phyloP scores from a whole-genome alignment of 2,797 vertebrate species.

The Smutsia temminckii region DNA sequence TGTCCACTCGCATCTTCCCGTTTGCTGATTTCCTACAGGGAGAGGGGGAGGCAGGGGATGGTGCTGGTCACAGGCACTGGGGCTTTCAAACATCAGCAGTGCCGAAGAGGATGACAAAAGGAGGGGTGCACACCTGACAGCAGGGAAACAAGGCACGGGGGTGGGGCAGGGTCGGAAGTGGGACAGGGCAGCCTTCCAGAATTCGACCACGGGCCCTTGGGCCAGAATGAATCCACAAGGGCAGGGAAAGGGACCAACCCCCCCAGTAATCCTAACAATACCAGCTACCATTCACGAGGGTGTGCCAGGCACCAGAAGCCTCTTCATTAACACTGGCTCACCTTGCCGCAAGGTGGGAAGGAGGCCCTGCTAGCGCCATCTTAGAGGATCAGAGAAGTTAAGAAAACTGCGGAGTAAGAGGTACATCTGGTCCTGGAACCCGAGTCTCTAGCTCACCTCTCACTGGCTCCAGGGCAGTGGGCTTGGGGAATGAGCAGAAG shows the following conservation, averaged over 20 bases:
- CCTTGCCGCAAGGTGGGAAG: neutral
- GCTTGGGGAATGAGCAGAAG: neutral
- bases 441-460: neutral
- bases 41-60: slow-evolving; percentile 84
- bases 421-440: neutral
- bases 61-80: slow-evolving; percentile 71
- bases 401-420: neutral
- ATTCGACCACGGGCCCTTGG: slow-evolving; percentile 50
- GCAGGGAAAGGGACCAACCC: neutral
- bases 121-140: slow-evolving; percentile 13
- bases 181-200: slow-evolving; percentile 51
- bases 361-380: neutral
- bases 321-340: neutral
- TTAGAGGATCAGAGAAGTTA: neutral
- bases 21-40: slow-evolving; percentile 96
- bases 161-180: neutral
- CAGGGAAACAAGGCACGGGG: neutral
- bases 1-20: slow-evolving; percentile 96
- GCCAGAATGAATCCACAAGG: slow-evolving; percentile 58
- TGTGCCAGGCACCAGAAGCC: neutral
- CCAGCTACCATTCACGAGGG: neutral
- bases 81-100: slow-evolving; percentile 80
- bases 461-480: neutral
- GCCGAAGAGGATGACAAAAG: slow-evolving; percentile 68
- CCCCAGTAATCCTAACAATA: neutral